Conservation (phyloP, 2,797 vertebrate genomes). For the Antrozous pallidus region DNA sequence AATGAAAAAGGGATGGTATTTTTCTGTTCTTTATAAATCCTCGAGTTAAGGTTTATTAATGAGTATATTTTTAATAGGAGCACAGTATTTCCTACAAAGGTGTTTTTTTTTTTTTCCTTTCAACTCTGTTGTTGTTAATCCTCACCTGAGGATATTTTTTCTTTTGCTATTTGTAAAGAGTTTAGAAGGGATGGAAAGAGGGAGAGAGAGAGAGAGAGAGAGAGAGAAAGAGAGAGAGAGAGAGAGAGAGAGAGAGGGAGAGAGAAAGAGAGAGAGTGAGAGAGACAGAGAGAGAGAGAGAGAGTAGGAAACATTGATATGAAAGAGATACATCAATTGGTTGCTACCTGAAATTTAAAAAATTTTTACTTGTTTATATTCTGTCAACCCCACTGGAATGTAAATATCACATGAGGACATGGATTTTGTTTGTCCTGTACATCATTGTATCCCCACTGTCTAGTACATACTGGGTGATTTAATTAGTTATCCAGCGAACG, state of each 20-base stretch:
- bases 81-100: not conserved
- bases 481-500: not conserved
- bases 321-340: no score
- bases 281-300: no score
- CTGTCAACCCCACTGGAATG: not conserved
- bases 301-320: no score
- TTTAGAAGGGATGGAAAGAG: no score
- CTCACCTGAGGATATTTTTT: no score
- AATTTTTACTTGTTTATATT: not conserved
- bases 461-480: not conserved
- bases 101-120: not conserved
- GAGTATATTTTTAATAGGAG: not conserved
- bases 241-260: no score
- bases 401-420: not conserved
- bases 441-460: not conserved
- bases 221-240: no score
- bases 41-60: not conserved
- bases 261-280: no score
- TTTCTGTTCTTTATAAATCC: slow-evolving; percentile 25
- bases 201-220: no score
- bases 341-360: not conserved
- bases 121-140: no score
- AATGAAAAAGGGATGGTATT: not conserved
- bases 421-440: not conserved
- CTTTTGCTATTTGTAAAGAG: no score